Base-by-base conservation (phyloP, 1,140 invertebrate genomes). In the Drosophila persimilis region DNA sequence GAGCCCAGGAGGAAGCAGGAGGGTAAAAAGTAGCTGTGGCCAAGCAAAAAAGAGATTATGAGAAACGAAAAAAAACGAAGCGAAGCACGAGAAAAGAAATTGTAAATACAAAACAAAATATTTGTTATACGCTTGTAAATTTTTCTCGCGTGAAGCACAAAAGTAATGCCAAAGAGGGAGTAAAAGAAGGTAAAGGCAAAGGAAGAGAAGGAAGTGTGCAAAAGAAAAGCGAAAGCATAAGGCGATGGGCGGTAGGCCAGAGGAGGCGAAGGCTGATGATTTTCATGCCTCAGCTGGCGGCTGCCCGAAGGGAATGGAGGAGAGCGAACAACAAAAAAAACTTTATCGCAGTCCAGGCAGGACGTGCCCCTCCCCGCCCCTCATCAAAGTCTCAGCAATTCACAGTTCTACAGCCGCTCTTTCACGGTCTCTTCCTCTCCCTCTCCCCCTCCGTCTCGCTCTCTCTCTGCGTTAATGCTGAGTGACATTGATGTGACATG, bases 81-180 rank as follows among this genome's bases (percentile, higher is more conserved):
- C 52, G 47, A 66, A 50, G 54, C 47, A 54, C 6, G 29, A 6
- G 8, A 45, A 46, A 61, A 74, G 63, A 64, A 86, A 86, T 76
- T 76, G 72, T 75, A 75, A 86, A 75, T 83, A 77, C 69, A 71
- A 81, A 86, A 77, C 77, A 86, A 86, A 86, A 88, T 88, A 88
- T 86, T 86, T 86, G 81, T 86, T 86, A 85, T 85, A 64, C 83
- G 81, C 83, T 85, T 85, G 81, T 85, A 85, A 86, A 80, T 83
- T 39, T 83, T 83, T 72, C 73, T 76, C 62, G 80, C 80, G 80
- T 63, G 67, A 56, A 61, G 45, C 35, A 59, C 75, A 35, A 41
- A 70, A 45, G 35, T 41, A 63, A 57, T 41, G 48, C 35, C 22
- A 35, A 58, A 46, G 29, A 47, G 52, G 70, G 70, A 55, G 60